These are phyloP conservation scores for Drosophila tsacasi DNA, from an alignment of 1,140 invertebrate species.

Conservation along the genomic window DNA sequence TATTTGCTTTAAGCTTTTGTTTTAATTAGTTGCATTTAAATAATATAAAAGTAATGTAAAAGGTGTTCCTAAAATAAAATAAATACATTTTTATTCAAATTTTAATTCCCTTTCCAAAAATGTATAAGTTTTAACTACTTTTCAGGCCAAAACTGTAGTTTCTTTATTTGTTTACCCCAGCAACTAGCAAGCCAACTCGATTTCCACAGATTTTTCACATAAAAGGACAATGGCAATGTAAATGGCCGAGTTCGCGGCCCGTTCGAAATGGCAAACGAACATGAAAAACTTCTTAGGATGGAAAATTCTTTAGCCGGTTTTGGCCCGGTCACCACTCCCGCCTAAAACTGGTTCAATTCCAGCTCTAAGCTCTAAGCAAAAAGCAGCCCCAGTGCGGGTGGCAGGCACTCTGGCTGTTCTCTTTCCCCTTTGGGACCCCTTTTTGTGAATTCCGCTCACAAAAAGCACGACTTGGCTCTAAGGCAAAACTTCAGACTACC, in stretches of 20 bases:
- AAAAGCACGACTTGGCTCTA: slow-evolving; percentile 53
- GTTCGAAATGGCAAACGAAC: slow-evolving; percentile 71
- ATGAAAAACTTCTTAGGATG: slow-evolving; percentile 74
- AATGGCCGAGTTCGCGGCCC: slow-evolving; percentile 22
- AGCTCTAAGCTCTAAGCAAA: slow-evolving; percentile 18
- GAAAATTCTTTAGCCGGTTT: slow-evolving; percentile 79
- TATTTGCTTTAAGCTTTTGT: neutral
- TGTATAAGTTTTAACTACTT: too few species aligned
- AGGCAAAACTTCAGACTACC: slow-evolving; percentile 33
- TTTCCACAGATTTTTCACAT: slow-evolving; percentile 9
- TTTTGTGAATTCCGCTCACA: slow-evolving; percentile 12
- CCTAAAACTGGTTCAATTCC: slow-evolving; percentile 72
- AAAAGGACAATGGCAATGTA: slow-evolving; percentile 53
- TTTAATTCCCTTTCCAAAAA: neutral
- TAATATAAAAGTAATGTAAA: neutral
- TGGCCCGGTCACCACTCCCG: slow-evolving; percentile 67
- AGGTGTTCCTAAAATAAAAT: neutral
- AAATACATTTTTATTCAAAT: neutral
- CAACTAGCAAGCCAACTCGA: neutral
- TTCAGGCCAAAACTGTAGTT: neutral
- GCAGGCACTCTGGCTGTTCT: slow-evolving; percentile 31
- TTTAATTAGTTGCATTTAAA: neutral
- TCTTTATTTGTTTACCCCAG: neutral
- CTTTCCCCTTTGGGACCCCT: neutral
- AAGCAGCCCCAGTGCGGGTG: slow-evolving; percentile 60